phyloP scores from a whole-genome alignment of 1,140 invertebrate genomes.

The Helicoverpa armigera region DNA sequence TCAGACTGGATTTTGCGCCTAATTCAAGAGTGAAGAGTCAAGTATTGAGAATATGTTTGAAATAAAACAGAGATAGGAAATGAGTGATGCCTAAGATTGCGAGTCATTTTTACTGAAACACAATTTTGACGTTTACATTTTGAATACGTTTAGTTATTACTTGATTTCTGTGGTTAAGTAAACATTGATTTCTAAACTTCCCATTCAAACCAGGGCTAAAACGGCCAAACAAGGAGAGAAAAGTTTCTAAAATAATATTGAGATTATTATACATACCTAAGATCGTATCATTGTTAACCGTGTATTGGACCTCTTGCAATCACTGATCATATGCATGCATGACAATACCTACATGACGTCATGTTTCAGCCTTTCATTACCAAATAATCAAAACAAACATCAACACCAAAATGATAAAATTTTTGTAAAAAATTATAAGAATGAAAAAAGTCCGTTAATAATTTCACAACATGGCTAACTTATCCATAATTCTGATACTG shows the following conservation, averaged over 20 bases:
- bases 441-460: background rate
- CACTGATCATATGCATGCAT: no score
- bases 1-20: background rate
- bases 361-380: no score
- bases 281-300: no score
- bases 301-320: no score
- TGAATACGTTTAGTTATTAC: slow-evolving; percentile 17
- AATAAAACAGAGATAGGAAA: background rate
- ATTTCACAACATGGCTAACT: background rate
- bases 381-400: no score
- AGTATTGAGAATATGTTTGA: background rate
- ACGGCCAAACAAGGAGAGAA: no score
- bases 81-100: background rate
- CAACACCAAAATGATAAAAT: background rate
- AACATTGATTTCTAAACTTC: no score
- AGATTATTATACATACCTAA: no score
- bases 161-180: no score
- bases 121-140: slow-evolving; percentile 4
- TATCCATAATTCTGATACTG: slow-evolving; percentile 38
- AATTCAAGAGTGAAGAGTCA: background rate
- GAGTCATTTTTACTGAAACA: background rate
- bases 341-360: no score
- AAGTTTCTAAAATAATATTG: no score
- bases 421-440: background rate
- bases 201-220: no score